Base-by-base conservation (phyloP, 2,113 vertebrate genomes). In the Rhinichthys klamathensis region DNA sequence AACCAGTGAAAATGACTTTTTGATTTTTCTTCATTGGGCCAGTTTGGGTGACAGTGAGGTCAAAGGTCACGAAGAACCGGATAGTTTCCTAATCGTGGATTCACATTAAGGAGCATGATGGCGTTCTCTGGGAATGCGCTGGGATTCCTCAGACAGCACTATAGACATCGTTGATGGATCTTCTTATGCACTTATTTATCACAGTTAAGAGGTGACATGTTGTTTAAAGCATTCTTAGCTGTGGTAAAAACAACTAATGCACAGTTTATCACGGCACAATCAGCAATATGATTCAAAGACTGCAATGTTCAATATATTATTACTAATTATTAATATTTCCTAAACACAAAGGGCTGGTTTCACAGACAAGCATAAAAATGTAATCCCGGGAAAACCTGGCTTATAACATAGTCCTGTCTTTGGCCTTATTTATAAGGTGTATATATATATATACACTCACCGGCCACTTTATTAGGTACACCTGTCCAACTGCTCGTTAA, bases 1-100 rank as follows among this genome's bases (percentile, higher is more conserved):
- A 69, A 35, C 65, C 65, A 38, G 9, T 38, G 18, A 46, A 73
- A 94, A 93, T 92, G 90, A 91, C 93, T 86, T 93, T 92, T 93
- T 91, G 87, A 92, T 94, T 89, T 92, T 92, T 93, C 90, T 90
- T 89, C 69, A 91, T 93, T 93, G 92, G 35, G 88, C 89, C 85
- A 85, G 87, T 80, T 70, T 76, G 76, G 89, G 89, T 38, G 88
- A 91, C 89, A 89, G 74, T 49, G 79, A 87, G 88, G 84, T 89
- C 92, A 85, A 92, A 77, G 82, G 87, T 92, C 91, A 92, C 82
- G 87, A 89, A 90, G 82, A 63, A 63, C 80, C 81, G 56, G 41
- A 51, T 90, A 90, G 86, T 70, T 82, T 85, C 84, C 85, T 70
- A 69, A 81, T 23, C 79, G 69, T 12, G 16, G 18, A 70, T 70